phyloP scores from a whole-genome alignment of 2,797 vertebrate species.

The Lacerta agilis region DNA sequence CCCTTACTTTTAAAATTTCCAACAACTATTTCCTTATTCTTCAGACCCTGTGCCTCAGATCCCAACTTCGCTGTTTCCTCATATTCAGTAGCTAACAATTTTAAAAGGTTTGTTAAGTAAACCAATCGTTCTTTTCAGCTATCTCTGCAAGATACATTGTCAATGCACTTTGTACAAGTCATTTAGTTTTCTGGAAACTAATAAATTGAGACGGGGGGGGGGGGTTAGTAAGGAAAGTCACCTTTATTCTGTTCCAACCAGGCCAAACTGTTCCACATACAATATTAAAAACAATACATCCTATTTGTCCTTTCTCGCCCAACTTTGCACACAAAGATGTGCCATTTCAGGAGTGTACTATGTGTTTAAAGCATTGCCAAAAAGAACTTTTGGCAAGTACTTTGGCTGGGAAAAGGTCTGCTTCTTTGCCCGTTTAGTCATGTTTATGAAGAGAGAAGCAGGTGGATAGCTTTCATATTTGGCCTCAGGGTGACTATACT shows the following conservation, averaged over 20 bases:
- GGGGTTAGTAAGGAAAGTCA: neutral
- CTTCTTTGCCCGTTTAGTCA: neutral
- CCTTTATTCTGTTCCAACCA: neutral
- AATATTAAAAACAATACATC: neutral
- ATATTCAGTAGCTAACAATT: neutral
- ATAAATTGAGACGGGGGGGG: neutral
- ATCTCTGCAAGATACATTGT: neutral
- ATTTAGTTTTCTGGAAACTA: neutral
- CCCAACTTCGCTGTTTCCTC: neutral
- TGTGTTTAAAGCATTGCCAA: neutral
- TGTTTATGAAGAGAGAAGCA: neutral
- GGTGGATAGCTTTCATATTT: neutral
- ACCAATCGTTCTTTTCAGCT: neutral
- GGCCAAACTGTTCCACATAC: too few relatives aligned
- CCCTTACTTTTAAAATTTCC: neutral
- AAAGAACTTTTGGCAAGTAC: neutral
- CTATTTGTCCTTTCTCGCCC: neutral
- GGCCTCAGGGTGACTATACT: slow-evolving; percentile 6
- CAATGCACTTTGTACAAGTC: too few relatives aligned
- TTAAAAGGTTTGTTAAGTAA: neutral
- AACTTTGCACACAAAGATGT: neutral
- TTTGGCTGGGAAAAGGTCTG: neutral
- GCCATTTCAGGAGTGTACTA: neutral
- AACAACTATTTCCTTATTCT: neutral
- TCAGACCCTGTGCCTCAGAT: neutral